phyloP scores from a whole-genome alignment of 2,888 invertebrate genomes.

The Alloscopus bannaensis region DNA sequence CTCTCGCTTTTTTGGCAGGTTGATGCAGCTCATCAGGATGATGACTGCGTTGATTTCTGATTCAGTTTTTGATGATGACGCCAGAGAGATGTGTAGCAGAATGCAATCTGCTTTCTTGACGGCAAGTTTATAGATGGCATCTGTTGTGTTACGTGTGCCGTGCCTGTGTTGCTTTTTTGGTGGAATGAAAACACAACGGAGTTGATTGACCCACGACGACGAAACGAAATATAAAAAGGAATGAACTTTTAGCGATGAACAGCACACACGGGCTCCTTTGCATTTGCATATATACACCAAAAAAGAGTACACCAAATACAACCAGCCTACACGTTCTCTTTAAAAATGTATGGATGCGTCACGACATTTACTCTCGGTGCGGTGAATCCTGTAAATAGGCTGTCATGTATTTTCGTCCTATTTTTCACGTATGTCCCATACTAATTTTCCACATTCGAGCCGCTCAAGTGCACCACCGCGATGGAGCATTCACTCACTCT shows the following conservation, averaged over 20 bases:
- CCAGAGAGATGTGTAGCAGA: neutral
- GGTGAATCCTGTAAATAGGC: neutral
- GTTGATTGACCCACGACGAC: constrained; percentile 59
- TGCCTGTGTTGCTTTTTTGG: neutral
- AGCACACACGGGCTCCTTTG: constrained; percentile 25
- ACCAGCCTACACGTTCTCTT: neutral
- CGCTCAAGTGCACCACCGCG: too few species aligned
- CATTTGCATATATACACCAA: neutral
- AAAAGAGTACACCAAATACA: neutral
- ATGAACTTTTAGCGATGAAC: constrained; percentile 14
- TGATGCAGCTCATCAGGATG: constrained; percentile 12
- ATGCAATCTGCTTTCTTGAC: neutral
- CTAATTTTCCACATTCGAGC: too few species aligned
- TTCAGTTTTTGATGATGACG: neutral
- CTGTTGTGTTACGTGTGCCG: neutral
- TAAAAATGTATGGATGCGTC: neutral
- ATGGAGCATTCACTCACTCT: too few species aligned
- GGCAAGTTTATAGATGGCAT: neutral
- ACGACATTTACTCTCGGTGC: neutral
- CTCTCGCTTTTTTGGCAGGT: constrained; percentile 23
- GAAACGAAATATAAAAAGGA: too few species aligned
- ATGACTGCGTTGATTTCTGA: constrained; percentile 19
- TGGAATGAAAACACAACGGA: constrained; percentile 42
- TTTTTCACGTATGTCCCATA: too few species aligned
- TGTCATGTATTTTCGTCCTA: too few species aligned